Evolutionary conservation across 2,888 invertebrate genomes (phyloP).

Genomic region (Silvanus unidentatus): DNA sequence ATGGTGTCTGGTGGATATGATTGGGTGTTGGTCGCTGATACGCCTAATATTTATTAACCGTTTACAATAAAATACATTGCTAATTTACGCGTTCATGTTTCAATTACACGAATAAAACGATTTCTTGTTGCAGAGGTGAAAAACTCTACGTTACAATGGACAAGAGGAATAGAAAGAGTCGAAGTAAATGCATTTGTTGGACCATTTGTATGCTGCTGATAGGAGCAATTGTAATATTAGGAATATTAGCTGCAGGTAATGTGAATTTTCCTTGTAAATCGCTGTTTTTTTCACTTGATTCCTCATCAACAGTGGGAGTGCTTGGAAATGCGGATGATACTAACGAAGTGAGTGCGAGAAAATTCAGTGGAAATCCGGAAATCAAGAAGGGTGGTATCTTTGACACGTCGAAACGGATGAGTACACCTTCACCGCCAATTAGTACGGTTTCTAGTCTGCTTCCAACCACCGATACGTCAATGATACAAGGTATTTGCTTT

Average conservation of each 20-base stretch:
- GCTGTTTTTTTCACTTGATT: too few species aligned
- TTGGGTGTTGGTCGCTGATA: conserved; percentile 20
- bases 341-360: conserved; percentile 54
- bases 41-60: conserved; percentile 1
- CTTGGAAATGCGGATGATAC: conserved; percentile 61
- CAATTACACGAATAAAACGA: too few species aligned
- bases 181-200: conserved; percentile 64
- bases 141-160: conserved; percentile 78
- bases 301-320: conserved; percentile 68
- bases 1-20: conserved; percentile 35
- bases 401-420: conserved; percentile 30
- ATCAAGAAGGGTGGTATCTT: conserved; percentile 49
- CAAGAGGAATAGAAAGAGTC: conserved; percentile 64
- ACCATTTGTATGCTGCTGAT: conserved; percentile 60
- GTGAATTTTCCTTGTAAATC: conserved; percentile 33
- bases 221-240: conserved; percentile 61
- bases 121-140: conserved; percentile 56
- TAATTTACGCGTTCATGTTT: not conserved
- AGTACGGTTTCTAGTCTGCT: conserved; percentile 36
- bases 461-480: conserved; percentile 50
- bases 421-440: conserved; percentile 39
- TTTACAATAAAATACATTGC: not conserved
- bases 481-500: conserved; percentile 50
- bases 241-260: conserved; percentile 69
- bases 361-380: conserved; percentile 51